A percentile compares a stretch with the other conserved stretches of the same genome.
These are phyloP conservation scores for Melikaiella ostensackeni DNA, from an alignment of 2,888 invertebrate genomes.

Conservation along the genomic window DNA sequence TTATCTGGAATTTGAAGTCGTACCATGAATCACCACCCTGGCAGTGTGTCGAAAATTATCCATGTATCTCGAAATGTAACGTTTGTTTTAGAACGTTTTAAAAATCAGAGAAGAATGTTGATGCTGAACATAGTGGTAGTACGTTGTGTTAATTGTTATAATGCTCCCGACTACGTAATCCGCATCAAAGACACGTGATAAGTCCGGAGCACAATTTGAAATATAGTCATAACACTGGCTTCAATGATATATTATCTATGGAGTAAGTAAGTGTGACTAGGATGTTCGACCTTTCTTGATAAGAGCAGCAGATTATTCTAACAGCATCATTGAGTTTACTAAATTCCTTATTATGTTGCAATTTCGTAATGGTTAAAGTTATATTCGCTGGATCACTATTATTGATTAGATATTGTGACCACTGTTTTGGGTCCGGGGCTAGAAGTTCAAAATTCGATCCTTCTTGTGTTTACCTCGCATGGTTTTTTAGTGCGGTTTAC, in stretches of 20 bases:
- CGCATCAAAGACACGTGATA: constrained; percentile 58
- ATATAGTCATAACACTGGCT: constrained; percentile 72
- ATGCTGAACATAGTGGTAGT: neutral
- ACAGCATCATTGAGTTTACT: constrained; percentile 60
- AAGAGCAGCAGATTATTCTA: constrained; percentile 62
- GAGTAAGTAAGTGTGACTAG: constrained; percentile 72
- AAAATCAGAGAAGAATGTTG: too few relatives aligned
- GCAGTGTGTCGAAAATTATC: too few relatives aligned
- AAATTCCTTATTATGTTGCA: constrained; percentile 61
- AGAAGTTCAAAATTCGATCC: too few relatives aligned
- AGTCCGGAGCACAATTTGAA: constrained; percentile 63
- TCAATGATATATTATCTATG: constrained; percentile 71
- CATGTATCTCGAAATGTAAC: too few relatives aligned
- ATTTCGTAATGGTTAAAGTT: constrained; percentile 59
- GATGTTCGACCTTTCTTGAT: constrained; percentile 75
- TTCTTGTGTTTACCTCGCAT: too few relatives aligned
- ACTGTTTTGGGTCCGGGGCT: too few relatives aligned
- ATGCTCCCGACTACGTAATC: constrained; percentile 52
- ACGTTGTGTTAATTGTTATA: constrained; percentile 24
- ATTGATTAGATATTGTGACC: too few relatives aligned
- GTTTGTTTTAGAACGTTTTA: too few relatives aligned
- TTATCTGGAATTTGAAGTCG: too few relatives aligned
- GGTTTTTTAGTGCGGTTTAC: too few relatives aligned
- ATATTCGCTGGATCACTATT: too few relatives aligned
- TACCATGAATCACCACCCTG: too few relatives aligned